Conservation (phyloP, 2,888 invertebrate species). For the Caenorhabditis uteleia region DNA sequence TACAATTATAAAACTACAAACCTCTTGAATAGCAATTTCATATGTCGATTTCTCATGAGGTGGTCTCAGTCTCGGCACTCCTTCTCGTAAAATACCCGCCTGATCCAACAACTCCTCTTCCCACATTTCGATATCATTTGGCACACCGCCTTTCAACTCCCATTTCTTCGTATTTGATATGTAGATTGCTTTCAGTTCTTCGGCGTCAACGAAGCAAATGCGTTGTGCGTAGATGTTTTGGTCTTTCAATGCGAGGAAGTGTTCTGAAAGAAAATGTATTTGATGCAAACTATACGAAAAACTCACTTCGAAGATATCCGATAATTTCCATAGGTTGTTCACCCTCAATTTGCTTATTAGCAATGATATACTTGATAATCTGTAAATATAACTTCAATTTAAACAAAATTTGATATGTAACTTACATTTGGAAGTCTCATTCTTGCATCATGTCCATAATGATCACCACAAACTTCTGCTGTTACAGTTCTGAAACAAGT, state of each 20-base stretch:
- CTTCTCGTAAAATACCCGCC: conserved; percentile 41
- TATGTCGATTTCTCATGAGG: conserved; percentile 32
- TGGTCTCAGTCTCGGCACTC: conserved; percentile 13
- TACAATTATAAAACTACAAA: not conserved
- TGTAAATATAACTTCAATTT: conserved; percentile 5
- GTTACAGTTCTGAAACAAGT: conserved; percentile 36
- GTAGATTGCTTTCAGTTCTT: conserved; percentile 44
- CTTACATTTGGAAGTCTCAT: conserved; percentile 49
- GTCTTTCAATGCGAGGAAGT: conserved; percentile 32
- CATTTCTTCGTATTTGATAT: conserved; percentile 42
- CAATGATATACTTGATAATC: conserved; percentile 50
- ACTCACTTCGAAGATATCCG: conserved; percentile 32
- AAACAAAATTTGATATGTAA: not conserved
- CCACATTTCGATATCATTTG: conserved; percentile 43
- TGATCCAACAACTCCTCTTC: conserved; percentile 53
- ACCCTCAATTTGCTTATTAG: conserved; percentile 47
- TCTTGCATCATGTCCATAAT: conserved; percentile 56
- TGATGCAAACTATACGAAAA: not conserved
- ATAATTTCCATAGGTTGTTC: conserved; percentile 29
- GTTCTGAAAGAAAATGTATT: conserved; percentile 25
- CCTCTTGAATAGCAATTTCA: conserved; percentile 41
- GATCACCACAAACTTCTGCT: conserved; percentile 52
- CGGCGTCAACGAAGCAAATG: conserved; percentile 45
- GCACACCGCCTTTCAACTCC: conserved; percentile 37
- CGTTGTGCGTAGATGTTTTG: conserved; percentile 52